Evolutionary conservation across 2,113 vertebrate species (phyloP).

Genomic region (Otolemur garnettii): DNA sequence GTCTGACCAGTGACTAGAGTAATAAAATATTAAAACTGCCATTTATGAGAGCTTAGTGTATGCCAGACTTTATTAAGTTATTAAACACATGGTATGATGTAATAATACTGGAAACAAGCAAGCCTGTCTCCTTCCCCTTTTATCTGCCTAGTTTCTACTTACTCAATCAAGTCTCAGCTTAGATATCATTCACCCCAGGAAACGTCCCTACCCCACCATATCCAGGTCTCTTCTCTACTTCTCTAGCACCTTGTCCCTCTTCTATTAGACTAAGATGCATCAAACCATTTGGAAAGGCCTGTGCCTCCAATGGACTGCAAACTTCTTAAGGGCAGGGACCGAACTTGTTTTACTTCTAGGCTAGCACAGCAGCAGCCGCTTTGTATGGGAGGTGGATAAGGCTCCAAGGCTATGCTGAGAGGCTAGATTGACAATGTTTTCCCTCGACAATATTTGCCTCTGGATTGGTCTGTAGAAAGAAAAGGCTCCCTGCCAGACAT

Average conservation of each 20-base stretch:
- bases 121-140: background rate
- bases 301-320: background rate
- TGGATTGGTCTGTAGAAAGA: background rate
- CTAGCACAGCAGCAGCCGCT: background rate
- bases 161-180: background rate
- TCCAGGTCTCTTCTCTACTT: background rate
- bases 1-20: background rate
- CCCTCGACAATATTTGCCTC: background rate
- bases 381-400: background rate
- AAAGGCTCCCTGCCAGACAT: background rate
- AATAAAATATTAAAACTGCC: constrained; percentile 4
- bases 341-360: background rate
- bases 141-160: background rate
- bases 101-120: constrained; percentile 8
- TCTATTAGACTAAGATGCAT: background rate
- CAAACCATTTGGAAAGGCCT: background rate
- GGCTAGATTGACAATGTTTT: background rate
- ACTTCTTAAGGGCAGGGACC: background rate
- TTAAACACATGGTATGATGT: background rate
- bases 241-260: background rate
- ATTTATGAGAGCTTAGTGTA: background rate
- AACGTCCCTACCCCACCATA: background rate
- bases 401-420: background rate
- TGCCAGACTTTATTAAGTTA: background rate
- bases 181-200: background rate